These are phyloP conservation scores for Drosophila santomea DNA, from an alignment of 1,140 invertebrate species.

Conservation along the genomic window DNA sequence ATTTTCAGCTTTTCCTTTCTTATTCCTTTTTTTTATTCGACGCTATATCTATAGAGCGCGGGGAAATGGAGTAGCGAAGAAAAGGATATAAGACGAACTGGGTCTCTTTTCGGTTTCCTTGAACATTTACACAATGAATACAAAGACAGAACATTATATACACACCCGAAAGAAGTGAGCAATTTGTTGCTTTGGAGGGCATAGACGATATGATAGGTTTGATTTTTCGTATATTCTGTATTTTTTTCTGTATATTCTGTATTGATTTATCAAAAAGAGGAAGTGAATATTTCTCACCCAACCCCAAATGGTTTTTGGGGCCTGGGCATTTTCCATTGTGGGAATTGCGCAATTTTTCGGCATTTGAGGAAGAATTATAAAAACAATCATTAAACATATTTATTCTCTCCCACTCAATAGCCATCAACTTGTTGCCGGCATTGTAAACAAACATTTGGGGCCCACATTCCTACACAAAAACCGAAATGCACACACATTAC, in stretches of 20 bases:
- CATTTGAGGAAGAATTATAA: constrained; percentile 56
- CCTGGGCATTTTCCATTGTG: constrained; percentile 50
- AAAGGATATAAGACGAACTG: constrained; percentile 39
- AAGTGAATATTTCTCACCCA: constrained; percentile 60
- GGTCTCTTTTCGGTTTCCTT: constrained; percentile 60
- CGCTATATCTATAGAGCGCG: neutral
- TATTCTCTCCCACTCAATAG: constrained; percentile 45
- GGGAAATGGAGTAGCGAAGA: constrained; percentile 6
- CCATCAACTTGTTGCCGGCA: constrained; percentile 74
- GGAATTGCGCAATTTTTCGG: constrained; percentile 69
- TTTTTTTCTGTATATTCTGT: constrained; percentile 46
- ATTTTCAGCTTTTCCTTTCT: constrained; percentile 25
- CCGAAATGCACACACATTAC: constrained; percentile 39
- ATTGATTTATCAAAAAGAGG: constrained; percentile 65
- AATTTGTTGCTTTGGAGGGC: constrained; percentile 56
- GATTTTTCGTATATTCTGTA: constrained; percentile 41
- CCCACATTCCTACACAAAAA: constrained; percentile 30
- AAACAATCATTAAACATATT: constrained; percentile 77
- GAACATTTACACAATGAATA: constrained; percentile 69
- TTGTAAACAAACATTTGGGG: constrained; percentile 64
- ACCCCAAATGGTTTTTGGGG: constrained; percentile 2
- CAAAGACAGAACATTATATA: constrained; percentile 30
- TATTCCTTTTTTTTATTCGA: constrained; percentile 2
- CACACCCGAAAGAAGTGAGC: constrained; percentile 62
- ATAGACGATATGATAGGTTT: constrained; percentile 30